Conservation (phyloP, 2,888 invertebrate species). For the Allolobophora icterica region DNA sequence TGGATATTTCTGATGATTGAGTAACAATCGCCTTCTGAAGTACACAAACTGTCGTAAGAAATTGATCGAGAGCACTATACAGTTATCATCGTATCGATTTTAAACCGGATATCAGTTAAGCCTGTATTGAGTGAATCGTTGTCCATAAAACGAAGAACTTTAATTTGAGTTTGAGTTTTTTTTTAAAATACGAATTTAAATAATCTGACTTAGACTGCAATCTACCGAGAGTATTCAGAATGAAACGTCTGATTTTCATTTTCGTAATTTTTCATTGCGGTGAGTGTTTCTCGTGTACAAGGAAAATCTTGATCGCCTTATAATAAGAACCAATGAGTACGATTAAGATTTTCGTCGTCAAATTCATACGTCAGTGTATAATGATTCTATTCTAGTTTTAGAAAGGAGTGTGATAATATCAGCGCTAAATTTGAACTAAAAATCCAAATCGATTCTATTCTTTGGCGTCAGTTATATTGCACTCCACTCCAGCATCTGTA, state of each 20-base stretch:
- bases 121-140: neutral
- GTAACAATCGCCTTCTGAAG: neutral
- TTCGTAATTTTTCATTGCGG: neutral
- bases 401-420: too few species aligned
- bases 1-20: neutral
- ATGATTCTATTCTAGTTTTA: too few species aligned
- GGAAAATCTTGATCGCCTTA: too few species aligned
- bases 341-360: too few species aligned
- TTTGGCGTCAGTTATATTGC: too few species aligned
- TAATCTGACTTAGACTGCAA: neutral
- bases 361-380: too few species aligned
- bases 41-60: neutral
- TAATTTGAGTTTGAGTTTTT: too few species aligned
- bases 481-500: too few species aligned
- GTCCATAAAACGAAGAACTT: neutral
- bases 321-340: too few species aligned
- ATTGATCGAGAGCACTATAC: neutral
- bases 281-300: neutral
- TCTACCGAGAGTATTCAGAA: neutral
- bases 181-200: neutral
- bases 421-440: too few species aligned
- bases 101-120: too few species aligned
- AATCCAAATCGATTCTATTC: too few species aligned
- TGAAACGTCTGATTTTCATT: neutral
- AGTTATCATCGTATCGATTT: neutral